Conservation (phyloP, 1,140 invertebrate species). For the Achroia grisella region DNA sequence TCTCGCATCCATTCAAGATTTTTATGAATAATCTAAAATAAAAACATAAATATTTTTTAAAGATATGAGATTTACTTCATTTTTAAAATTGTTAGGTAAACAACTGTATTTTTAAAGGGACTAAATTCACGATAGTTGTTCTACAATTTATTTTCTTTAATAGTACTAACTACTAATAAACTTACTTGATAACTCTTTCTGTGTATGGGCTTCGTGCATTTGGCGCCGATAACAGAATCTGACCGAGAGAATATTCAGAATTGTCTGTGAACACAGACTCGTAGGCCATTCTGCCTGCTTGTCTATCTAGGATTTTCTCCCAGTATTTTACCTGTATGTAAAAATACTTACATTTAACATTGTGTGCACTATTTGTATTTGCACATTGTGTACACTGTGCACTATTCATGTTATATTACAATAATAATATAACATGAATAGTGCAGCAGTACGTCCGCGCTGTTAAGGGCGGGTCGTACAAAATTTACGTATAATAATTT, state of each 20-base stretch:
- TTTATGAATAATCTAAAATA: conserved; percentile 60
- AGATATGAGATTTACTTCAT: too few species aligned
- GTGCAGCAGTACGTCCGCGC: too few species aligned
- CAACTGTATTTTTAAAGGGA: too few species aligned
- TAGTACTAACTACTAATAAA: background rate
- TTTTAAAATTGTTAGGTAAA: too few species aligned
- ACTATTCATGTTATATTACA: too few species aligned
- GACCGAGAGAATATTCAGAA: conserved; percentile 81
- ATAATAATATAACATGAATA: too few species aligned
- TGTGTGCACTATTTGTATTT: too few species aligned
- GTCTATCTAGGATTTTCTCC: conserved; percentile 87
- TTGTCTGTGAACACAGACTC: conserved; percentile 84
- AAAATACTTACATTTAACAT: too few species aligned
- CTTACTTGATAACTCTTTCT: conserved; percentile 78
- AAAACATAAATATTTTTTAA: conserved; percentile 4
- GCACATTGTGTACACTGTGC: too few species aligned
- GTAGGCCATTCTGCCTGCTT: conserved; percentile 85
- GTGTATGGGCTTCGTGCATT: conserved; percentile 79
- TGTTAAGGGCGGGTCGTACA: too few species aligned
- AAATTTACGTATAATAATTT: background rate
- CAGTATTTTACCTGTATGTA: conserved; percentile 78
- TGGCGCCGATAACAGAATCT: conserved; percentile 84
- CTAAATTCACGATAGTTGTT: too few species aligned
- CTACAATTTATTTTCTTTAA: too few species aligned
- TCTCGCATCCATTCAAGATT: conserved; percentile 60